phyloP scores from a whole-genome alignment of 1,140 invertebrate species.

The Bathynomus jamesi region DNA sequence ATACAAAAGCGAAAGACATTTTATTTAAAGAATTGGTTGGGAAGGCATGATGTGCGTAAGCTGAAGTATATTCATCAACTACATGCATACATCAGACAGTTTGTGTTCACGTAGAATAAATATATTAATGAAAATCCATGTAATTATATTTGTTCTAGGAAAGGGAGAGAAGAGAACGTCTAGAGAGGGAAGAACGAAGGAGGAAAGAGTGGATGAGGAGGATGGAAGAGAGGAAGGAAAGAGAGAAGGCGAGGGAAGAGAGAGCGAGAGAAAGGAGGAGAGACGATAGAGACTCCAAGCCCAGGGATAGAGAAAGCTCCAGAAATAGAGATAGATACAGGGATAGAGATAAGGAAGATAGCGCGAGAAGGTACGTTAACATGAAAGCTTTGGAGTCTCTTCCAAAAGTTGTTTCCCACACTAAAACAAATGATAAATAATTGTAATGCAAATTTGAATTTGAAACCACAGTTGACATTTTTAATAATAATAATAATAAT shows the following conservation, averaged over 20 bases:
- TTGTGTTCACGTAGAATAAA: not conserved
- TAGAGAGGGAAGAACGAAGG: conserved; percentile 22
- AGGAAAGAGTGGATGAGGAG: conserved; percentile 27
- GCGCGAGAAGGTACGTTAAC: not conserved
- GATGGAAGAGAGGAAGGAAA: conserved; percentile 29
- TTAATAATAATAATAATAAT: not conserved
- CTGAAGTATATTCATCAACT: not conserved
- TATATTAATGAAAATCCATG: not conserved
- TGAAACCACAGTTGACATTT: not conserved
- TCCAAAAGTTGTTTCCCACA: not conserved
- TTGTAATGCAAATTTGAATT: not conserved
- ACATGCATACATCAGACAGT: not conserved
- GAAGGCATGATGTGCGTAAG: not conserved
- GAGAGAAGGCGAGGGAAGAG: conserved; percentile 20
- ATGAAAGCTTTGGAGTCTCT: not conserved
- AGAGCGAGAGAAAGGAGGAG: not conserved
- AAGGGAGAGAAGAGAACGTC: conserved; percentile 17
- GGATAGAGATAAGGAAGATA: conserved; percentile 25
- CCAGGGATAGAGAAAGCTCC: conserved; percentile 40
- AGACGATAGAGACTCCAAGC: not conserved
- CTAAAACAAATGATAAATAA: not conserved
- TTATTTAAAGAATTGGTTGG: not conserved
- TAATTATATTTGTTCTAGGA: conserved; percentile 6
- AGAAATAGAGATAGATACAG: conserved; percentile 30
- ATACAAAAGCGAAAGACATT: too few relatives aligned